Base-by-base conservation (phyloP, 2,888 invertebrate species). In the Synanthedon vespiformis region DNA sequence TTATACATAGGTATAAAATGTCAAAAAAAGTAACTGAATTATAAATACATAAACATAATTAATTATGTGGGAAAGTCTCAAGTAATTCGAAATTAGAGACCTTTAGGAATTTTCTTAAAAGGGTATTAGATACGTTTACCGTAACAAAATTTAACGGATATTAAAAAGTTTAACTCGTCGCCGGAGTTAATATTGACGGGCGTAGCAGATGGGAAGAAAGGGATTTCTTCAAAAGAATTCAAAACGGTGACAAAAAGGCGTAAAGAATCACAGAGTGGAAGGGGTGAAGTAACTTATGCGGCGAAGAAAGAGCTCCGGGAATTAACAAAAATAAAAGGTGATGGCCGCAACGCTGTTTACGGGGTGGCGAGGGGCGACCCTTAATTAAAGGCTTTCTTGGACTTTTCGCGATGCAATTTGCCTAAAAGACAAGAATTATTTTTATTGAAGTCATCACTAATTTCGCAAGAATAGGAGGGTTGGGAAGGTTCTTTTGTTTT, bases 371-470 rank as follows among this genome's bases (percentile, higher is more conserved):
- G 74, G 78, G 81, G 79, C 70, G 72, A 70, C 70, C 83, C 82
- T 83, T 86, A 85, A 87, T 85, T 87, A 85, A 87, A 87, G 85
- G 87, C 84, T 85, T 87, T 78, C 72, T 84, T 72, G 84, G 85
- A 85, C 86, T 81, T 82, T 85, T 83, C 82, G 81, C 84, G 83
- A 85, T 85, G 87, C 87, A 87, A 87, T 87, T 87, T 87, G 85
- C 80, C 68, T 86, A 85, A 86, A 87, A 86, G 87, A 87, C 86
- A 85, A 84, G 87, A 87, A 87, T 87, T 87, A 87, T 87, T 87
- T 87, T 87, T 87, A 87, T 87, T 87, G 87, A 86, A 87, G 87
- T 85, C 87, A 87, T 87, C 87, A 86, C 86, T 87, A 87, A 87
- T 87, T 87, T 86, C 72, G 65, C 63, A 68, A 74, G 74, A 77